Percentiles rank a stretch among this genome's conserved stretches.
phyloP scores from a whole-genome alignment of 30 jellyfish, hydroid and myxozoan species.

The Hydractinia echinata region DNA sequence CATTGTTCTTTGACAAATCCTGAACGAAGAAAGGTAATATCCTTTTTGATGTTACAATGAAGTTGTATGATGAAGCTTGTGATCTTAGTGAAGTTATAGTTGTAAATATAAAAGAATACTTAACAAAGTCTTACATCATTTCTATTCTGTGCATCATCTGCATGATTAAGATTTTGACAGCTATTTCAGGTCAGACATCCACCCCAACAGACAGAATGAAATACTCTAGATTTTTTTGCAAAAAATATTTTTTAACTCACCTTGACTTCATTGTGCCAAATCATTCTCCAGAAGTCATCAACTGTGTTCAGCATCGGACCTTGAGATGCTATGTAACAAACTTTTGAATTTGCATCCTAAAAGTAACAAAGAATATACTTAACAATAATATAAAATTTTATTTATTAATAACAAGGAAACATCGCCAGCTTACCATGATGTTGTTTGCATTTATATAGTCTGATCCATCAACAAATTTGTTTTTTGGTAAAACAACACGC shows the following conservation, averaged over 20 bases:
- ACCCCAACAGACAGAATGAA: too few species aligned
- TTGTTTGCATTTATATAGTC: conserved; percentile 86
- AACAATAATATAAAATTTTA: neutral
- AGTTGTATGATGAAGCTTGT: too few species aligned
- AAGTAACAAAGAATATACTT: neutral
- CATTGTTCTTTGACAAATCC: too few species aligned
- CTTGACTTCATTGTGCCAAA: conserved; percentile 73
- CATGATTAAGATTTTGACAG: too few species aligned
- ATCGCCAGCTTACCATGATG: conserved; percentile 47
- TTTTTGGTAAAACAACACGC: conserved; percentile 49
- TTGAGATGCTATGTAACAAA: conserved; percentile 89
- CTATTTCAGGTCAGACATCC: too few species aligned
- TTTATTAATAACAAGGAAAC: neutral
- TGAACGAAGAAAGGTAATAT: too few species aligned
- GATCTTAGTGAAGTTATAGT: too few species aligned
- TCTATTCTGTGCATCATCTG: too few species aligned
- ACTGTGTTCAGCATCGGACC: conserved; percentile 95
- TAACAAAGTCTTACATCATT: too few species aligned
- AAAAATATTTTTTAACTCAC: conserved; percentile 32
- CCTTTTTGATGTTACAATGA: too few species aligned
- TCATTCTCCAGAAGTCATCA: conserved; percentile 91
- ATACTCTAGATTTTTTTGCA: neutral
- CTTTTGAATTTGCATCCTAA: conserved; percentile 65
- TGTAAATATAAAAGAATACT: too few species aligned
- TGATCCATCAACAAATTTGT: conserved; percentile 45